Evolutionary conservation across 2,888 invertebrate species (phyloP).

Genomic region (Harpalus rubripes): DNA sequence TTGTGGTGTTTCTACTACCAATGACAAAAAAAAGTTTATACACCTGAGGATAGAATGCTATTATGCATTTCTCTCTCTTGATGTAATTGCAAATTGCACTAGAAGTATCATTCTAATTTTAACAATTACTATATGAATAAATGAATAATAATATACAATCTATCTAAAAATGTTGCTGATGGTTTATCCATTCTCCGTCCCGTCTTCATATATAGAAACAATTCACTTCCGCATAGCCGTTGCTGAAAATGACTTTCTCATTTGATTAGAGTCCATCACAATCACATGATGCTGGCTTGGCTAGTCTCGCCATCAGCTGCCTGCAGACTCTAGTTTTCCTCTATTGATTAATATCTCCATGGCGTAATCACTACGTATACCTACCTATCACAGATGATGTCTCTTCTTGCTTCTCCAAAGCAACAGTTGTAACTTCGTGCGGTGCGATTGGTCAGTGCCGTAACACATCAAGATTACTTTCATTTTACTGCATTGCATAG

Average conservation of each 20-base stretch:
- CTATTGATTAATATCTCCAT: conserved; percentile 40
- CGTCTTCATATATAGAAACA: not conserved
- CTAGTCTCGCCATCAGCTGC: conserved; percentile 18
- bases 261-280: conserved; percentile 56
- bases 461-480: conserved; percentile 1
- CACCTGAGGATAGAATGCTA: too few species aligned
- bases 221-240: conserved; percentile 60
- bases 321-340: conserved; percentile 32
- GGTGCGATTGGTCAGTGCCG: not conserved
- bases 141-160: too few species aligned
- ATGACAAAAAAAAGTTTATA: too few species aligned
- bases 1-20: too few species aligned
- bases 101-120: too few species aligned
- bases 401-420: conserved; percentile 19
- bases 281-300: conserved; percentile 7
- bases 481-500: not conserved
- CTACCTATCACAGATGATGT: conserved; percentile 25
- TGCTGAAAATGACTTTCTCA: conserved; percentile 64
- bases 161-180: not conserved
- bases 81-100: too few species aligned
- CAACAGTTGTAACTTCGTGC: not conserved
- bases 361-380: conserved; percentile 40
- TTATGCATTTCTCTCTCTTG: too few species aligned
- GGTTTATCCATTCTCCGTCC: not conserved
- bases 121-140: too few species aligned